phyloP scores from a whole-genome alignment of 2,888 invertebrate genomes.

The Tineola bisselliella region DNA sequence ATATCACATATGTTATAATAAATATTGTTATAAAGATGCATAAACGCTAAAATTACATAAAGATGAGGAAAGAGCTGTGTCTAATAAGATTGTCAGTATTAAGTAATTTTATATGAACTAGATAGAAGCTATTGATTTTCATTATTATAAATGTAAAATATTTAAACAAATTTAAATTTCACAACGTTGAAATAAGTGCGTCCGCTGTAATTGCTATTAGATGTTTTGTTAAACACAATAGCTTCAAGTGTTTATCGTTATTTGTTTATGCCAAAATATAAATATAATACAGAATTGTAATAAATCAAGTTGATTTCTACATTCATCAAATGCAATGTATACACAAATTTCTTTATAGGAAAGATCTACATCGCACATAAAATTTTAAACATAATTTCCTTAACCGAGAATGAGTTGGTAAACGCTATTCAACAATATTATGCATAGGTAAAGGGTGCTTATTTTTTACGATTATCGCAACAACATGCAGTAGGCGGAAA shows the following conservation, averaged over 20 bases:
- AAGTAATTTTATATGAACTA: neutral
- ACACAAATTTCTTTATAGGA: too few species aligned
- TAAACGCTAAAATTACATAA: neutral
- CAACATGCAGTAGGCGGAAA: constrained; percentile 42
- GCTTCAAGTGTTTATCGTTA: neutral
- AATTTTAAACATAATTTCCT: neutral
- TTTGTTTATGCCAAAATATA: too few species aligned
- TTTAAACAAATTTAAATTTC: neutral
- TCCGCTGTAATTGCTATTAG: neutral
- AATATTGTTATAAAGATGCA: neutral
- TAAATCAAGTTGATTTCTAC: too few species aligned
- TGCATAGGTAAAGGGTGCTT: constrained; percentile 13
- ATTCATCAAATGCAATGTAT: too few species aligned
- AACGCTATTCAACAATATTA: constrained; percentile 5
- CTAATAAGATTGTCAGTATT: neutral
- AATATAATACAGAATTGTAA: too few species aligned
- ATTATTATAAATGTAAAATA: neutral
- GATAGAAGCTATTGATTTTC: neutral
- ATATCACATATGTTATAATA: too few species aligned
- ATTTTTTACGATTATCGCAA: constrained; percentile 28
- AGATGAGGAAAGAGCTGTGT: neutral
- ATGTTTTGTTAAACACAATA: neutral
- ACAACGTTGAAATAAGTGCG: neutral
- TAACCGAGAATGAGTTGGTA: neutral
- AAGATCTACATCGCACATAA: too few species aligned